Conservation (phyloP, 2,888 invertebrate species). For the Drosophila longiperda region DNA sequence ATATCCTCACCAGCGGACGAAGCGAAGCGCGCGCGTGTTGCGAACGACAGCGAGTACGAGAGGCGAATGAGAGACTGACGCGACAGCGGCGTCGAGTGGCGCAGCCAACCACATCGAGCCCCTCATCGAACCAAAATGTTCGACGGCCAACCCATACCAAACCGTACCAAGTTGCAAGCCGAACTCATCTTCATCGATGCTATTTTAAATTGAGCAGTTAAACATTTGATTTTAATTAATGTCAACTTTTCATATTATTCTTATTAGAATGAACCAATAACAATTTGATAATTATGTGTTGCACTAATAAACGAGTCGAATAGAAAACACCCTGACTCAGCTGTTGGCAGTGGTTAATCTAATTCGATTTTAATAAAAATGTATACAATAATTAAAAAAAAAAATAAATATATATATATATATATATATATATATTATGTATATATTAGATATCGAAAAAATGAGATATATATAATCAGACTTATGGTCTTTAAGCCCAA, state of each 20-base stretch:
- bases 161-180: slow-evolving; percentile 17
- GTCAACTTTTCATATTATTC: neutral
- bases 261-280: neutral
- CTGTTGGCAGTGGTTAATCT: neutral
- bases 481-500: too few species aligned
- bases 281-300: neutral
- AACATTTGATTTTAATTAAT: neutral
- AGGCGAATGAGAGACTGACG: slow-evolving; percentile 54
- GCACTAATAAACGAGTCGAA: neutral
- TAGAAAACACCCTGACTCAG: neutral
- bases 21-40: slow-evolving; percentile 40
- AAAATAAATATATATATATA: too few species aligned
- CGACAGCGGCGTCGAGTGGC: slow-evolving; percentile 14
- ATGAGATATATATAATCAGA: too few species aligned
- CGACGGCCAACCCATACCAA: neutral
- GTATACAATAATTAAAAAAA: neutral
- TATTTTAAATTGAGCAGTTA: neutral
- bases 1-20: slow-evolving; percentile 32
- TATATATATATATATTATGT: too few species aligned
- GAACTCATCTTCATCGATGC: slow-evolving; percentile 5
- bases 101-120: slow-evolving; percentile 42
- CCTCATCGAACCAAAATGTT: slow-evolving; percentile 29
- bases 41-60: slow-evolving; percentile 43
- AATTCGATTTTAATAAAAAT: neutral
- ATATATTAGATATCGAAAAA: too few species aligned